These are phyloP conservation scores for Oostethus manadensis DNA, from an alignment of 2,113 vertebrate genomes.

Conservation along the genomic window DNA sequence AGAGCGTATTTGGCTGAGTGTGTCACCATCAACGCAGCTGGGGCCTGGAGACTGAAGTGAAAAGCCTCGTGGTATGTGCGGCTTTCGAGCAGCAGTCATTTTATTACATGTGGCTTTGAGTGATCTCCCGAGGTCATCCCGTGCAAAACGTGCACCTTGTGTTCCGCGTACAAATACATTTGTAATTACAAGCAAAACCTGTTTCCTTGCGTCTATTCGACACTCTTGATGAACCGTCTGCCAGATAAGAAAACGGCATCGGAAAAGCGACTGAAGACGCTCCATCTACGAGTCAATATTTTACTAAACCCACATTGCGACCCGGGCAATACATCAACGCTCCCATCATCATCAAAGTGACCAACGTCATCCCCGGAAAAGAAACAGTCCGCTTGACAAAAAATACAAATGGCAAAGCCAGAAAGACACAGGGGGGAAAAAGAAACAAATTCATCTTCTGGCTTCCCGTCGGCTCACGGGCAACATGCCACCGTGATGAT, in stretches of 20 bases:
- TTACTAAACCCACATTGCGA: conserved; percentile 11
- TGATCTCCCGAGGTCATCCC: conserved; percentile 50
- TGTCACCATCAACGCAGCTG: conserved; percentile 52
- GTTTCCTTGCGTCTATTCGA: conserved; percentile 16
- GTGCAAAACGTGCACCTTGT: conserved; percentile 39
- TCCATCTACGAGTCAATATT: conserved; percentile 23
- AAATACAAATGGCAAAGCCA: conserved; percentile 41
- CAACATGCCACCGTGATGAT: conserved; percentile 58
- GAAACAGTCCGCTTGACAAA: conserved; percentile 40
- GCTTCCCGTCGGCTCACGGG: conserved; percentile 48
- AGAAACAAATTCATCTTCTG: conserved; percentile 23
- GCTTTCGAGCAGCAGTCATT: conserved; percentile 45
- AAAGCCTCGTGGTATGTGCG: conserved; percentile 38
- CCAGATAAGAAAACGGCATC: conserved; percentile 18
- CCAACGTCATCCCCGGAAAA: conserved; percentile 19
- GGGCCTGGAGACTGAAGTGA: conserved; percentile 29
- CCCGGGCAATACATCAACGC: conserved; percentile 32
- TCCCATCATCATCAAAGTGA: conserved; percentile 46
- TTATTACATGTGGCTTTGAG: conserved; percentile 49
- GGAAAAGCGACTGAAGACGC: conserved; percentile 14
- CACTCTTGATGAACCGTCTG: conserved; percentile 27
- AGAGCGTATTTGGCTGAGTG: conserved; percentile 59
- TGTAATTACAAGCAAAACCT: conserved; percentile 17
- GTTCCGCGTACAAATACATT: conserved; percentile 30
- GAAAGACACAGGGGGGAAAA: conserved; percentile 13